Percentiles rank a stretch among this genome's conserved stretches.
Conservation (phyloP, 2,888 invertebrate species). For the Pseudanteris insignis region DNA sequence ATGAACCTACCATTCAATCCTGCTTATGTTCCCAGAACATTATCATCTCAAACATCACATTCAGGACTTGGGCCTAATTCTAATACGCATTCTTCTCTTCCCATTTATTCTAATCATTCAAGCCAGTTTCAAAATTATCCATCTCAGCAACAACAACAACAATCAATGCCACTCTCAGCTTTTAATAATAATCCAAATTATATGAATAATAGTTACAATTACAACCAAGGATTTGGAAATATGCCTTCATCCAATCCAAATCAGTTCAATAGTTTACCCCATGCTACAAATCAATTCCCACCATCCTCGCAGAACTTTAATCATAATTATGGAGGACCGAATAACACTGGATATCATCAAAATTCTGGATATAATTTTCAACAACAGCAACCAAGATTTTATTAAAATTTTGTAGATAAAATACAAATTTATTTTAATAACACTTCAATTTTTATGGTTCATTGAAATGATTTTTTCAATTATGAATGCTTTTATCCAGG, state of each 20-base stretch:
- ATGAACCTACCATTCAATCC: constrained; percentile 48
- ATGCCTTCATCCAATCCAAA: constrained; percentile 48
- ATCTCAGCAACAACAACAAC: constrained; percentile 43
- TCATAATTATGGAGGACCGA: constrained; percentile 45
- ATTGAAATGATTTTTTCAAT: too few species aligned
- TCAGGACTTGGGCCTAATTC: constrained; percentile 3
- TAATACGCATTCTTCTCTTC: constrained; percentile 24
- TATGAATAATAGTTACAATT: constrained; percentile 61
- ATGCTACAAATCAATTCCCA: constrained; percentile 39
- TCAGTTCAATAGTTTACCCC: constrained; percentile 49
- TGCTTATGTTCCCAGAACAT: constrained; percentile 45
- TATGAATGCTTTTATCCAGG: too few species aligned
- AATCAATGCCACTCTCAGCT: constrained; percentile 32
- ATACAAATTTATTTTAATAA: too few species aligned
- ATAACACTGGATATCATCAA: constrained; percentile 53
- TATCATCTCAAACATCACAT: constrained; percentile 13
- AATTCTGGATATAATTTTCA: constrained; percentile 57
- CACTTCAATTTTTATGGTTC: too few species aligned
- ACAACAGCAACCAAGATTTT: constrained; percentile 60
- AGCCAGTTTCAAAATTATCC: constrained; percentile 56
- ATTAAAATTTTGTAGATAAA: constrained; percentile 47
- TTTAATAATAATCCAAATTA: constrained; percentile 52
- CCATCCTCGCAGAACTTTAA: constrained; percentile 53
- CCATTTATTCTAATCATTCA: constrained; percentile 44
- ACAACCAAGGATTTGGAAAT: constrained; percentile 54